A percentile compares a stretch with the other conserved stretches of the same genome.
Conservation (phyloP, 2,113 vertebrate genomes). For the Motacilla alba region DNA sequence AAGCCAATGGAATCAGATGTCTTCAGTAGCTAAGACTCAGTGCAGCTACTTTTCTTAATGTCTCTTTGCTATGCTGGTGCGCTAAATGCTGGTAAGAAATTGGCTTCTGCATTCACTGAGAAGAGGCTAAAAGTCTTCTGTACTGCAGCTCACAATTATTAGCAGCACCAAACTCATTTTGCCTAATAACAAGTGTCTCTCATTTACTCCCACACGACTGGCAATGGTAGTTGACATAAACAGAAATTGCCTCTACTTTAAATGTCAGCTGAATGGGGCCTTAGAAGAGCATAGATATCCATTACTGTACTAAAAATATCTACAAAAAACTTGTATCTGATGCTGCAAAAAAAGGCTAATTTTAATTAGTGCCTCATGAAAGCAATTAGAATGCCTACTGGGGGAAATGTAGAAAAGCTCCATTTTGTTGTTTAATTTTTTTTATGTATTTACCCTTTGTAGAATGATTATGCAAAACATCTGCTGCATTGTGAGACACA, state of each 20-base stretch:
- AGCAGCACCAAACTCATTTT: not conserved
- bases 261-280: conserved; percentile 5
- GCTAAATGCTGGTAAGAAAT: not conserved
- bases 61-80: not conserved
- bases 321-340: not conserved
- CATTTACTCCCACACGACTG: conserved; percentile 27
- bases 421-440: not conserved
- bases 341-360: not conserved
- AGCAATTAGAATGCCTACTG: conserved; percentile 38
- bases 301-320: conserved; percentile 16
- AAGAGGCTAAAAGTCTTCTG: not conserved
- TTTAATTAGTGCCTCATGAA: conserved; percentile 57
- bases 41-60: not conserved
- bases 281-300: conserved; percentile 2
- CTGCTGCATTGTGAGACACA: not conserved
- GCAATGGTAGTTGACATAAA: conserved; percentile 33
- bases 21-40: not conserved
- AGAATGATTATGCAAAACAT: not conserved
- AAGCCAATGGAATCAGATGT: not conserved
- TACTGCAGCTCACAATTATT: not conserved
- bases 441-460: not conserved
- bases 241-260: conserved; percentile 46
- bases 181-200: not conserved
- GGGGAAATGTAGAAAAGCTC: conserved; percentile 13
- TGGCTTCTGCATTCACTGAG: not conserved